A percentile compares a stretch with the other conserved stretches of the same genome.
Conservation (phyloP, 2,888 invertebrate species). For the Acrobasis repandana region DNA sequence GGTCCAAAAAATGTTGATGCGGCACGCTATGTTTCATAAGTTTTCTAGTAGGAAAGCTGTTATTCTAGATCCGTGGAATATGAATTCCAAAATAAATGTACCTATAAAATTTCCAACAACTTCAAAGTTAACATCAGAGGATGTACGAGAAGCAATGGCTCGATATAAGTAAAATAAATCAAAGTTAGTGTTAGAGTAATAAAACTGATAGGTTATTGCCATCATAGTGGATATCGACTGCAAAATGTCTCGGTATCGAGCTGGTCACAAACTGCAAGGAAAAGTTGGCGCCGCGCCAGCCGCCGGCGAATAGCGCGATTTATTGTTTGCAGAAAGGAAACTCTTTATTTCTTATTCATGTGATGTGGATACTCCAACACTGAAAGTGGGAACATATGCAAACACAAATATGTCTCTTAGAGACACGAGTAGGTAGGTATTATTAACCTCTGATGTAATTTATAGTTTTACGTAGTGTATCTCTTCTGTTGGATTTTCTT, state of each 20-base stretch:
- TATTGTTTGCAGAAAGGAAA: constrained; percentile 66
- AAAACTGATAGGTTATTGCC: constrained; percentile 72
- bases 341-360: constrained; percentile 65
- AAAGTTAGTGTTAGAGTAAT: constrained; percentile 46
- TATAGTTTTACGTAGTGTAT: too few species aligned
- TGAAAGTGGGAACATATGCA: constrained; percentile 46
- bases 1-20: constrained; percentile 5
- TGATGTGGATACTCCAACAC: constrained; percentile 48
- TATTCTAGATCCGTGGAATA: background rate
- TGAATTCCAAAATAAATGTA: constrained; percentile 14
- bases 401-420: constrained; percentile 1
- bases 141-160: constrained; percentile 34
- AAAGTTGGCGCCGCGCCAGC: constrained; percentile 68
- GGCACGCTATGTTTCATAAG: constrained; percentile 1
- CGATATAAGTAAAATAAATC: constrained; percentile 47
- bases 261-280: constrained; percentile 65
- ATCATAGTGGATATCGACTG: constrained; percentile 61
- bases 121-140: constrained; percentile 40
- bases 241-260: constrained; percentile 63
- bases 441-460: background rate
- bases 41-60: background rate
- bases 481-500: too few species aligned
- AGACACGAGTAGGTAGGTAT: too few species aligned
- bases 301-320: constrained; percentile 47
- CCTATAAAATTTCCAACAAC: constrained; percentile 26